These are phyloP conservation scores for Atta texana DNA, from an alignment of 1,140 invertebrate species.

Conservation along the genomic window DNA sequence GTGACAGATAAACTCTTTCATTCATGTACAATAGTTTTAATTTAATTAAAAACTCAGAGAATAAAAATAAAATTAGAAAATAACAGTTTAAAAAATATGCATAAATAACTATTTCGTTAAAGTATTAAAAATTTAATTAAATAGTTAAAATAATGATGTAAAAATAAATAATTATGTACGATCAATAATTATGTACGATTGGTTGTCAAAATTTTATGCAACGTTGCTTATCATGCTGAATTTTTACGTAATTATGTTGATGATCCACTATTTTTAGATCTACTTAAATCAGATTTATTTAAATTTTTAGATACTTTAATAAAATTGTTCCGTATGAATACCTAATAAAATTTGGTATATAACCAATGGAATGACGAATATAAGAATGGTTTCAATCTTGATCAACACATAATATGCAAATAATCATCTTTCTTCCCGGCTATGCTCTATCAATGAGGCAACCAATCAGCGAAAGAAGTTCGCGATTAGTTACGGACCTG, in stretches of 20 bases:
- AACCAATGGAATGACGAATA: neutral
- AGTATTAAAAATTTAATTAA: too few relatives aligned
- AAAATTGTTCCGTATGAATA: too few relatives aligned
- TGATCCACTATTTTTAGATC: too few relatives aligned
- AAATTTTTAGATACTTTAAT: too few relatives aligned
- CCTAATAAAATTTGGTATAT: neutral
- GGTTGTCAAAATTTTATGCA: too few relatives aligned
- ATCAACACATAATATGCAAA: slow-evolving; percentile 22
- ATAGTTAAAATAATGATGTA: too few relatives aligned
- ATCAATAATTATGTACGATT: too few relatives aligned
- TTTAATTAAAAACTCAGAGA: neutral
- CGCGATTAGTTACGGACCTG: slow-evolving; percentile 41
- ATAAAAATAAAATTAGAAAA: neutral
- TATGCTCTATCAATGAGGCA: slow-evolving; percentile 16
- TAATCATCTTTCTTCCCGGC: slow-evolving; percentile 17
- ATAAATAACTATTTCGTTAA: too few relatives aligned
- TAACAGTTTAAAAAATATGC: neutral
- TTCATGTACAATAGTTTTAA: neutral
- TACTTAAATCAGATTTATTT: too few relatives aligned
- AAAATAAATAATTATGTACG: too few relatives aligned
- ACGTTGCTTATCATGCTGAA: too few relatives aligned
- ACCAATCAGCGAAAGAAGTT: slow-evolving; percentile 41
- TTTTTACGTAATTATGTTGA: too few relatives aligned
- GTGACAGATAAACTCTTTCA: neutral
- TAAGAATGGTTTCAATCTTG: neutral